Percentiles rank a stretch among this genome's conserved stretches.
These are phyloP conservation scores for Alcedo atthis DNA, from an alignment of 2,797 vertebrate species.

Conservation along the genomic window DNA sequence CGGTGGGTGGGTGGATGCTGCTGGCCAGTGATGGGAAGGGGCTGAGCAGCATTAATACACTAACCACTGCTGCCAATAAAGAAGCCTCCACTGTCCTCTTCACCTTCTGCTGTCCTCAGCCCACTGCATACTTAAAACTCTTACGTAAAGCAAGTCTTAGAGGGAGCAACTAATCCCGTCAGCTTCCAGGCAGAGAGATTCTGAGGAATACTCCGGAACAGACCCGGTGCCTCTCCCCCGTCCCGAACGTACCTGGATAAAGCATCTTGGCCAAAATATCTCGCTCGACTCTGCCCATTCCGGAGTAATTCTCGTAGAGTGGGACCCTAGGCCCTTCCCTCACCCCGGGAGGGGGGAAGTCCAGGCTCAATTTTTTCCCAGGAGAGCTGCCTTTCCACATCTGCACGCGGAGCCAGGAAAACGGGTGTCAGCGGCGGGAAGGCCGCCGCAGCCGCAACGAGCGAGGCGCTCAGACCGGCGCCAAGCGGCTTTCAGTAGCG, in stretches of 20 bases:
- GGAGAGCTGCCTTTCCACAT: too few species aligned
- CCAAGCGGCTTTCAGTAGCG: too few species aligned
- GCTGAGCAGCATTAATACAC: fast-evolving
- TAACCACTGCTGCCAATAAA: fast-evolving
- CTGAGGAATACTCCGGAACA: neutral
- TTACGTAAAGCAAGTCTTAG: neutral
- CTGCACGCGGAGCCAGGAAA: too few species aligned
- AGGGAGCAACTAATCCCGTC: neutral
- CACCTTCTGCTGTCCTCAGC: neutral
- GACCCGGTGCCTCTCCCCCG: fast-evolving
- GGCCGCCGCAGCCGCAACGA: too few species aligned
- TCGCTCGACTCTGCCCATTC: fast-evolving
- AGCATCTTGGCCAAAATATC: too few species aligned
- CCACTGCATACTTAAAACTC: neutral
- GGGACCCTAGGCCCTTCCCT: too few species aligned
- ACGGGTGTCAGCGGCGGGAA: too few species aligned
- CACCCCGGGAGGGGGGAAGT: too few species aligned
- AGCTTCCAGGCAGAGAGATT: neutral
- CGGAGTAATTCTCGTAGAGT: too few species aligned
- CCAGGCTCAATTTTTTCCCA: too few species aligned
- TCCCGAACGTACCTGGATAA: fast-evolving
- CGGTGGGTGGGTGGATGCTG: fast-evolving
- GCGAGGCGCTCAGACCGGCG: too few species aligned
- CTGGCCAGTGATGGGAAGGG: fast-evolving
- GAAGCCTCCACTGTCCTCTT: fast-evolving